Conservation (phyloP, 1,140 invertebrate genomes). For the Drosophila bocqueti region DNA sequence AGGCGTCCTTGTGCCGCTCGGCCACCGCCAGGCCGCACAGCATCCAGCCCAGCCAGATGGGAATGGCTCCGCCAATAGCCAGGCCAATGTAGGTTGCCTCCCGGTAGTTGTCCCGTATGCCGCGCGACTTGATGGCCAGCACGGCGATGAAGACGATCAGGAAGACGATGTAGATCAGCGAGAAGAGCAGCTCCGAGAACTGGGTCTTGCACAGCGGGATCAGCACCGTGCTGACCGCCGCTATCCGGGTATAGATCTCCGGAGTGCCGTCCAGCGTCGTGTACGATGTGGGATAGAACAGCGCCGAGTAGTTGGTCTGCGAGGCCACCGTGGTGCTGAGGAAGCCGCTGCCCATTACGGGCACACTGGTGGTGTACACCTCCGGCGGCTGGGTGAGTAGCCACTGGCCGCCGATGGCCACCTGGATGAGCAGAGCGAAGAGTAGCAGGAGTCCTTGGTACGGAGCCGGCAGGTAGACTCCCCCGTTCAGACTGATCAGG, state of each 20-base stretch:
- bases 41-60: conserved; percentile 95
- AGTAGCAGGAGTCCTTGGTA: conserved; percentile 95
- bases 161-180: conserved; percentile 93
- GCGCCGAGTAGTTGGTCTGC: conserved; percentile 65
- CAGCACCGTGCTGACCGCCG: conserved; percentile 72
- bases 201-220: conserved; percentile 88
- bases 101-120: conserved; percentile 96
- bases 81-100: conserved; percentile 96
- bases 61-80: conserved; percentile 92
- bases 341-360: conserved; percentile 71
- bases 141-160: conserved; percentile 93
- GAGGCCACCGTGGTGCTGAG: conserved; percentile 73
- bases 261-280: conserved; percentile 65
- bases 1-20: conserved; percentile 93
- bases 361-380: conserved; percentile 86
- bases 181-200: conserved; percentile 90
- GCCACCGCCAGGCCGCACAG: conserved; percentile 90
- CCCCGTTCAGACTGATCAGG: conserved; percentile 94
- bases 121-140: conserved; percentile 92
- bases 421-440: conserved; percentile 95
- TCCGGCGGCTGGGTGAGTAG: conserved; percentile 90
- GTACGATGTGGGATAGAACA: conserved; percentile 84
- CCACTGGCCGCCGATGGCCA: conserved; percentile 95
- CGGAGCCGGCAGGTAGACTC: conserved; percentile 96
- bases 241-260: conserved; percentile 77